Evolutionary conservation across 1,140 invertebrate genomes (phyloP).

Genomic region (Drosophila sp.): DNA sequence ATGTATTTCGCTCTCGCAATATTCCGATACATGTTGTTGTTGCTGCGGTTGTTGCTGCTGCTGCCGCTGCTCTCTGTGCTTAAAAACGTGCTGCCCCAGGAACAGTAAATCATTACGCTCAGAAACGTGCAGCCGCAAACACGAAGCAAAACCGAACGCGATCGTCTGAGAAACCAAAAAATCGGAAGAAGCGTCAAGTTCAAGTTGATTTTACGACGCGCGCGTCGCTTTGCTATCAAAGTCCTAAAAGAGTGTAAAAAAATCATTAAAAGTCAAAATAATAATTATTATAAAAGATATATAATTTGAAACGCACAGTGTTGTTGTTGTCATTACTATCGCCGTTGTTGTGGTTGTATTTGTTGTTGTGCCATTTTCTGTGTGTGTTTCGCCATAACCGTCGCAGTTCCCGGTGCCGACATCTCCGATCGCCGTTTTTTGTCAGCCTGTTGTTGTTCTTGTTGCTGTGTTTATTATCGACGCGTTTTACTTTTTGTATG

Average conservation of each 20-base stretch:
- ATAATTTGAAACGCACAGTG: conserved; percentile 31
- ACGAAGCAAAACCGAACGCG: conserved; percentile 28
- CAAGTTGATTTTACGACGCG: conserved; percentile 62
- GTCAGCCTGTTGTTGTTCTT: conserved; percentile 46
- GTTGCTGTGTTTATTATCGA: conserved; percentile 56
- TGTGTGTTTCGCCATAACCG: conserved; percentile 22
- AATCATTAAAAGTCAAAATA: conserved; percentile 39
- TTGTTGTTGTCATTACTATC: conserved; percentile 29
- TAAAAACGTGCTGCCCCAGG: conserved; percentile 77
- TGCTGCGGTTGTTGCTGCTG: conserved; percentile 8
- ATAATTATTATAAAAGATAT: conserved; percentile 41
- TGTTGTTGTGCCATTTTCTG: conserved; percentile 48
- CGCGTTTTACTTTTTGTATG: conserved; percentile 53
- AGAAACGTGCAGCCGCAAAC: conserved; percentile 72
- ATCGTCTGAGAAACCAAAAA: background rate
- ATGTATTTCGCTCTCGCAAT: conserved; percentile 29
- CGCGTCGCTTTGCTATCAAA: conserved; percentile 46
- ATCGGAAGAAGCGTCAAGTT: conserved; percentile 58
- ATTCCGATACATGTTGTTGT: conserved; percentile 24
- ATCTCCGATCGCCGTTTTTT: conserved; percentile 36
- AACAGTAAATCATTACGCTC: conserved; percentile 79
- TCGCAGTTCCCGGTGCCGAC: conserved; percentile 39
- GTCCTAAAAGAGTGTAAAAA: conserved; percentile 58
- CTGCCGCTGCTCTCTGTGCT: conserved; percentile 53
- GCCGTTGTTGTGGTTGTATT: conserved; percentile 37